Conservation (phyloP, 2,113 vertebrate species). For the Oreotragus oreotragus region DNA sequence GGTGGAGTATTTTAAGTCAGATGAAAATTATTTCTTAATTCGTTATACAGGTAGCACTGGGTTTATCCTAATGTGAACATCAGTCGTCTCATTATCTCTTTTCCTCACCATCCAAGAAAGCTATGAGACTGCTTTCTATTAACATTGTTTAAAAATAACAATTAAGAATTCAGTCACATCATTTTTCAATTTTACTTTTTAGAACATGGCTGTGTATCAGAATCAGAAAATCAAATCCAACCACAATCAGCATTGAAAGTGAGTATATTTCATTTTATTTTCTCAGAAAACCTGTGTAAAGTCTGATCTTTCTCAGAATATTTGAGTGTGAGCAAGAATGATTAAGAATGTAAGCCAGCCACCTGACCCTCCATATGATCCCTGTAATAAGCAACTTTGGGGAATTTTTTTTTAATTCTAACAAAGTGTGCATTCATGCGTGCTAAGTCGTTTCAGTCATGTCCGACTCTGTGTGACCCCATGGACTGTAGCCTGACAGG, state of each 20-base stretch:
- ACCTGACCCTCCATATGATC: not conserved
- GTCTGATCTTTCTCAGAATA: not conserved
- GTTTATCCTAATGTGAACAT: not conserved
- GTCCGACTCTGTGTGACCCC: not conserved
- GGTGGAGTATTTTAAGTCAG: not conserved
- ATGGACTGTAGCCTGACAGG: not conserved
- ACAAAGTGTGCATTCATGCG: not conserved
- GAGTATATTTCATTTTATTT: constrained; percentile 19
- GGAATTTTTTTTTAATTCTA: not conserved
- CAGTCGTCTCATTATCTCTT: not conserved
- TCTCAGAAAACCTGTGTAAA: not conserved
- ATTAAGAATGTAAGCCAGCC: not conserved
- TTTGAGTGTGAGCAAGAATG: not conserved
- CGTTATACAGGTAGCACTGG: not conserved
- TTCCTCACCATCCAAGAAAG: not conserved
- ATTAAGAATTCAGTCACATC: not conserved
- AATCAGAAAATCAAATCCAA: constrained; percentile 60
- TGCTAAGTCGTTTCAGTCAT: not conserved
- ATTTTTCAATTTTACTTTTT: constrained; percentile 45
- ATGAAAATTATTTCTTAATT: not conserved
- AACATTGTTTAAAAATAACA: not conserved
- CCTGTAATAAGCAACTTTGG: not conserved
- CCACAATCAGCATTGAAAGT: constrained; percentile 62
- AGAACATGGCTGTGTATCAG: constrained; percentile 46
- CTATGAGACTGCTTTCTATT: not conserved